These are phyloP conservation scores for Neria commutata DNA, from an alignment of 2,888 invertebrate species.

Conservation along the genomic window DNA sequence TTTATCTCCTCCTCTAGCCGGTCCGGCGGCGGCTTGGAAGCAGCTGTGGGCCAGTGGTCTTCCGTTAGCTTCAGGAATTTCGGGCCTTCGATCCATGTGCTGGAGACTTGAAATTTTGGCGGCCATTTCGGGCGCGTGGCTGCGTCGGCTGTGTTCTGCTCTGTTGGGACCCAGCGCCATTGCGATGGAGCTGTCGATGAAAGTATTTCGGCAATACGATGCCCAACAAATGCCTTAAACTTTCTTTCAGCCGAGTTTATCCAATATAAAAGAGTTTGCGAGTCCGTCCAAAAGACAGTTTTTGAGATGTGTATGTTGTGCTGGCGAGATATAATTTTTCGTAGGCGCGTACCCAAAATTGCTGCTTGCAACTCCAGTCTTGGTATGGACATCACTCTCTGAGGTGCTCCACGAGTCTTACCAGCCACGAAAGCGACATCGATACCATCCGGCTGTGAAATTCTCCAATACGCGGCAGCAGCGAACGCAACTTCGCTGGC, in stretches of 20 bases:
- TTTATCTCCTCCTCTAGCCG: neutral
- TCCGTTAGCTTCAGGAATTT: neutral
- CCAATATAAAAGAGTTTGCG: constrained; percentile 17
- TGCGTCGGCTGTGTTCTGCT: constrained; percentile 21
- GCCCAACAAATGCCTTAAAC: constrained; percentile 36
- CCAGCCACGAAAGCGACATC: constrained; percentile 13
- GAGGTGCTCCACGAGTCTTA: constrained; percentile 17
- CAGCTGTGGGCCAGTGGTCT: neutral
- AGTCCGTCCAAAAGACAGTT: constrained; percentile 24
- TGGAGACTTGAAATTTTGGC: neutral
- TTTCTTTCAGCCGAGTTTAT: constrained; percentile 13
- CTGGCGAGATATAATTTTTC: constrained; percentile 13
- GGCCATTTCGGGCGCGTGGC: neutral
- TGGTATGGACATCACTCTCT: constrained; percentile 16
- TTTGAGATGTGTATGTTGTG: constrained; percentile 12
- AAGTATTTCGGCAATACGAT: constrained; percentile 23
- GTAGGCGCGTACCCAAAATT: constrained; percentile 21
- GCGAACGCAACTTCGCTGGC: constrained; percentile 22
- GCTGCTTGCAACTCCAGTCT: constrained; percentile 20
- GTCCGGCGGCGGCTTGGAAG: neutral
- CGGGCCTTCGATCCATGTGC: neutral
- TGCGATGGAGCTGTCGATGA: neutral
- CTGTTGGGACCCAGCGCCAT: constrained; percentile 22
- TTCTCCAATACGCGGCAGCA: constrained; percentile 12
- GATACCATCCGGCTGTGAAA: neutral